Evolutionary conservation across 1,140 invertebrate genomes (phyloP), one percentile per base, ranked within the genome.

Genomic region (Ips nitidus): DNA sequence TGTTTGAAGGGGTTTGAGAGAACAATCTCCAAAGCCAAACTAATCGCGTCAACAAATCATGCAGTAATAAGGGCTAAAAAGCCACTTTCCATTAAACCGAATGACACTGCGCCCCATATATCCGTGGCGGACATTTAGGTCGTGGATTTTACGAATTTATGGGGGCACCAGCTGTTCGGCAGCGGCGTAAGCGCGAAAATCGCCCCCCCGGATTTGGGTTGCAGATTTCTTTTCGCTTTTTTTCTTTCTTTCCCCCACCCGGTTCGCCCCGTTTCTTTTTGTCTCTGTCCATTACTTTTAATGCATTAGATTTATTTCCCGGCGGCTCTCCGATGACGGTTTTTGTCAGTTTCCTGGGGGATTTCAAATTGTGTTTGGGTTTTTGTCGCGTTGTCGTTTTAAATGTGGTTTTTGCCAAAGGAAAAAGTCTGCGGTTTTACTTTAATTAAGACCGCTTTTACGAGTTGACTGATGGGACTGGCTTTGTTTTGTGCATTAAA

Each of bases 81-180:
- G 47, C 1, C 50, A 22, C 37, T 47, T 47, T 57, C 22, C 22
- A 22, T 60, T 53, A 59, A 60, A 68, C n/a, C 1, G 40, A 68
- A 68, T 60, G 55, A 68, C 66, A 42, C 45, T 22, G 22, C 22
- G 22, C 22, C 22, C 22, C 22, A 22, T 22, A 22, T 22, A 22
- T 22, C 22, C 22, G 22, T 22, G 22, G 22, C 5, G 36, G 7
- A 68, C 57, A 60, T 68, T 68, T 68, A 60, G 66, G 66, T 68
- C 56, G 60, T 68, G 67, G 66, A 62, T 62, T 69, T 69, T 62
- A 62, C 67, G 62, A 69, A 69, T 69, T 69, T 69, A 69, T 62
- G 60, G 67, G 60, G 59, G 67, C 60, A 69, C 58, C 67, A 63
- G 60, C 67, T 63, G 67, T 45, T 69, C 7, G 59, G 43, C 60